phyloP scores from a whole-genome alignment of 2,888 invertebrate species.

The Sinodicranocentrus sp. region DNA sequence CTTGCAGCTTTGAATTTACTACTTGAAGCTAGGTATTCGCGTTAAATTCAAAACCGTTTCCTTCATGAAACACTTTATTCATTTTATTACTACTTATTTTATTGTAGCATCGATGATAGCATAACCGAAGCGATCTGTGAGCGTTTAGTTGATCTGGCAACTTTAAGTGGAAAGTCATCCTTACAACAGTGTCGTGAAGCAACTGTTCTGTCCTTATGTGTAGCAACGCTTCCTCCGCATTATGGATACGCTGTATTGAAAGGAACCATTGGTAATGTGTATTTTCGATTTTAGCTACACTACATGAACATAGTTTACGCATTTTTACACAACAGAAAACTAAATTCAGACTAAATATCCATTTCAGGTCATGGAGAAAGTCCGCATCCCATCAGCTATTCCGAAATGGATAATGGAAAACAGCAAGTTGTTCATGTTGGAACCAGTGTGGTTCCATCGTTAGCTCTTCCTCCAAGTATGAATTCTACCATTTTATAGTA shows the following conservation, averaged over 20 bases:
- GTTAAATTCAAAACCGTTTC: not conserved
- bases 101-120: constrained; percentile 91
- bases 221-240: constrained; percentile 96
- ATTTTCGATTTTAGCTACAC: no score
- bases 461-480: constrained; percentile 73
- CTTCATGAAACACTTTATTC: not conserved
- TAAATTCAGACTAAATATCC: no score
- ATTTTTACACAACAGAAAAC: no score
- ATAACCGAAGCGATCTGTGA: constrained; percentile 94
- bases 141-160: constrained; percentile 92
- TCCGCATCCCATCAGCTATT: constrained; percentile 78
- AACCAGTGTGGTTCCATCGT: constrained; percentile 80
- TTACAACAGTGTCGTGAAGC: constrained; percentile 91
- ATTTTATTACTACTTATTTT: not conserved
- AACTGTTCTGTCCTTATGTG: constrained; percentile 95
- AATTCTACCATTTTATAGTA: not conserved
- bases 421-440: constrained; percentile 99
- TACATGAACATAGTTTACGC: no score
- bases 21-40: constrained; percentile 88
- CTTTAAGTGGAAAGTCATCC: constrained; percentile 91
- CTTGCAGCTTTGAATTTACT: constrained; percentile 94
- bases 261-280: constrained; percentile 73
- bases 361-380: constrained; percentile 79
- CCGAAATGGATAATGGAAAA: constrained; percentile 86
- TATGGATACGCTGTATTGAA: constrained; percentile 93